phyloP scores from a whole-genome alignment of 2,888 invertebrate genomes.

The Nymphalis c-album region DNA sequence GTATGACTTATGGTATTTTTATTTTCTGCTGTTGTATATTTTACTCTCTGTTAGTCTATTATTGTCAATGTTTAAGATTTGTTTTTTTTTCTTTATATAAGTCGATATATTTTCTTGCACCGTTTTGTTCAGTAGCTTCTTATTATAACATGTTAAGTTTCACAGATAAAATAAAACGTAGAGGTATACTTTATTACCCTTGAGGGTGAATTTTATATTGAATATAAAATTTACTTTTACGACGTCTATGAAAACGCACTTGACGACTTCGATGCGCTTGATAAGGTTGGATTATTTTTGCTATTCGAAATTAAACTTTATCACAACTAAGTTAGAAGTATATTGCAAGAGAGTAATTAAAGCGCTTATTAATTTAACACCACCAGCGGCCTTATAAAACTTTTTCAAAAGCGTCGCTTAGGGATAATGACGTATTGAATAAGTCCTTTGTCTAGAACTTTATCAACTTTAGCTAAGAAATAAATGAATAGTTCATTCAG shows the following conservation, averaged over 20 bases:
- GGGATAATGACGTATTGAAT: conserved; percentile 34
- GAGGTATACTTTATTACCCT: conserved; percentile 13
- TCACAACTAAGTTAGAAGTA: not conserved
- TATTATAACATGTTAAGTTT: not conserved
- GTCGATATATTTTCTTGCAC: no score
- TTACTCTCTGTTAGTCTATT: conserved; percentile 14
- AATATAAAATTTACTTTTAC: conserved; percentile 34
- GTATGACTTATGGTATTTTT: conserved; percentile 43
- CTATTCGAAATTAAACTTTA: conserved; percentile 19
- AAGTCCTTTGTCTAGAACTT: conserved; percentile 29
- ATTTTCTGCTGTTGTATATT: conserved; percentile 24
- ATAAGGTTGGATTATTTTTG: conserved; percentile 21
- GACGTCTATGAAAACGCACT: conserved; percentile 33
- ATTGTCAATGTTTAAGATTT: not conserved
- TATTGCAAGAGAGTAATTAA: conserved; percentile 13
- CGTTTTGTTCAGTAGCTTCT: no score
- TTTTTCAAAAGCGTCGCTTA: conserved; percentile 32
- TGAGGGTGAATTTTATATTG: conserved; percentile 30
- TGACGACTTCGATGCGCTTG: conserved; percentile 31
- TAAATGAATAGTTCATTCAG: conserved; percentile 13
- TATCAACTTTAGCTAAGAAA: conserved; percentile 20
- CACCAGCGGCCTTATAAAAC: conserved; percentile 32
- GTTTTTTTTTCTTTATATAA: no score
- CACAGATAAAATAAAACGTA: not conserved
- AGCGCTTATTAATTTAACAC: conserved; percentile 35